Conservation (phyloP, 2,888 invertebrate genomes). For the Tanaodytes sp. region DNA sequence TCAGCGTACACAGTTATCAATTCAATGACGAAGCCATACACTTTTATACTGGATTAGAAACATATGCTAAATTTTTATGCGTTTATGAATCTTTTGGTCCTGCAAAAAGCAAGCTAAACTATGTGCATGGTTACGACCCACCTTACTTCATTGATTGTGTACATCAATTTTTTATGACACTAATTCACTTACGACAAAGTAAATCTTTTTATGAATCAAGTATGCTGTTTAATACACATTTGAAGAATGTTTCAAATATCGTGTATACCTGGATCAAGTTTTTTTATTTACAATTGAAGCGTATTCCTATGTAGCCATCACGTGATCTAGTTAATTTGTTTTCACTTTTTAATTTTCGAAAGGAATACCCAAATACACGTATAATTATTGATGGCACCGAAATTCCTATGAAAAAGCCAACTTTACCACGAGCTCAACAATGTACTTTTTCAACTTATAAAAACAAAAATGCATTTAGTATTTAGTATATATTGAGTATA, state of each 20-base stretch:
- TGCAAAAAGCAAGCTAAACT: conserved; percentile 23
- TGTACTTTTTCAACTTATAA: conserved; percentile 56
- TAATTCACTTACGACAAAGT: conserved; percentile 7
- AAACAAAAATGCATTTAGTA: conserved; percentile 56
- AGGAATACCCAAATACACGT: conserved; percentile 37
- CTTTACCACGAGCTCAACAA: conserved; percentile 44
- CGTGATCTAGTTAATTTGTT: conserved; percentile 28
- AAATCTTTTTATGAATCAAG: conserved; percentile 12
- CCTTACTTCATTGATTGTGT: conserved; percentile 47
- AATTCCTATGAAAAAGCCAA: conserved; percentile 29
- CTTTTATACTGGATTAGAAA: conserved; percentile 27
- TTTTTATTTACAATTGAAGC: conserved; percentile 40
- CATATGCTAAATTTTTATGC: conserved; percentile 35
- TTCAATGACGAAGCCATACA: conserved; percentile 19
- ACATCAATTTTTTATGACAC: conserved; percentile 33
- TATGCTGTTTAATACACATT: conserved; percentile 9
- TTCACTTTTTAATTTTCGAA: conserved; percentile 33
- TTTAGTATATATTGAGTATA: too few species aligned
- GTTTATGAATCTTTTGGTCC: conserved; percentile 25
- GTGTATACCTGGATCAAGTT: conserved; percentile 38
- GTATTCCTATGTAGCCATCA: conserved; percentile 31
- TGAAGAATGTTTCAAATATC: conserved; percentile 27
- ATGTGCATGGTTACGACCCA: conserved; percentile 51
- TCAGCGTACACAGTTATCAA: conserved; percentile 6
- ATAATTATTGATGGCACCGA: conserved; percentile 46